Evolutionary conservation across 1,140 invertebrate genomes (phyloP).

Genomic region (Oncopeltus fasciatus): DNA sequence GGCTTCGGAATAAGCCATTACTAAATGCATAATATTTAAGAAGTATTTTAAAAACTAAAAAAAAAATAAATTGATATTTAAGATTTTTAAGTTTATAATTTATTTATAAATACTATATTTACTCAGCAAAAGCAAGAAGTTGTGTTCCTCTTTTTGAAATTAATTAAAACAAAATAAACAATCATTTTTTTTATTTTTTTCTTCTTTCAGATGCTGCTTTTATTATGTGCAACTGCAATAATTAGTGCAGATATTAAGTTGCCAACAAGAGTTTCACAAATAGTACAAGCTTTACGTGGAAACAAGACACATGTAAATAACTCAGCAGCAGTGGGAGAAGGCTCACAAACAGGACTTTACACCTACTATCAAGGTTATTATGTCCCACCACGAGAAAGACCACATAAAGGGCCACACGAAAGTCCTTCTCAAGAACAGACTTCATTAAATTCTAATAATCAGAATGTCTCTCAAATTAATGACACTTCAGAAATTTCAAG

Average conservation of each 20-base stretch:
- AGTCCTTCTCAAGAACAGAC: not conserved
- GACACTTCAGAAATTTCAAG: too few species aligned
- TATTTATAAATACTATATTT: too few species aligned
- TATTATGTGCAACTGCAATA: not conserved
- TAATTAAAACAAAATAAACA: too few species aligned
- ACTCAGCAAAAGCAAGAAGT: too few species aligned
- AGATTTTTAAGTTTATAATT: too few species aligned
- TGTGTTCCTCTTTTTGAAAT: too few species aligned
- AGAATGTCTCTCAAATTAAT: too few species aligned
- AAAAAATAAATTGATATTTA: too few species aligned
- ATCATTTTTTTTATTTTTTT: too few species aligned
- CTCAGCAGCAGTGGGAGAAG: not conserved
- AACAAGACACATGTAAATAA: not conserved
- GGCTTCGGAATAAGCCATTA: too few species aligned
- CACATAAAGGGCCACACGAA: not conserved
- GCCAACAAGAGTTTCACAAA: not conserved
- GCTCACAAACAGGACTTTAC: not conserved
- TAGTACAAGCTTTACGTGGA: not conserved
- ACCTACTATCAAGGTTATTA: constrained; percentile 3
- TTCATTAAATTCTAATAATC: not conserved
- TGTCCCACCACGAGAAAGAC: not conserved
- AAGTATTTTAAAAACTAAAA: too few species aligned
- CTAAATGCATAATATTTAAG: too few species aligned
- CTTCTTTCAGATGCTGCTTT: not conserved
- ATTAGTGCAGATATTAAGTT: not conserved